These are phyloP conservation scores for Scaptodrosophila latifasciaeformis DNA, from an alignment of 2,888 invertebrate genomes.

Conservation along the genomic window DNA sequence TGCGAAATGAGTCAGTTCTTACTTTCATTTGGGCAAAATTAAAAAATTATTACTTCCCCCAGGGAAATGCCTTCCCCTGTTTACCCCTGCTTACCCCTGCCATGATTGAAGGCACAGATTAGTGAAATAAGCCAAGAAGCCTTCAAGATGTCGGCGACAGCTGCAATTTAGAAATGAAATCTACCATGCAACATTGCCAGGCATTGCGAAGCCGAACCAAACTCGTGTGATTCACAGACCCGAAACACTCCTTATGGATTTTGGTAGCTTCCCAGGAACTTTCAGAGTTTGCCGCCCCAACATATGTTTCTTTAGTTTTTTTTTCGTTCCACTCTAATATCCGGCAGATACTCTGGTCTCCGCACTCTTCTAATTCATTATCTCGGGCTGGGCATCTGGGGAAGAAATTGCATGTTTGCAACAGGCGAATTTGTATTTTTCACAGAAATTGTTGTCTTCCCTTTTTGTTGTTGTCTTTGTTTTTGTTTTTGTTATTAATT, in stretches of 20 bases:
- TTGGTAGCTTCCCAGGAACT: conserved; percentile 21
- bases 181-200: conserved; percentile 69
- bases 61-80: too few species aligned
- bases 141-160: conserved; percentile 51
- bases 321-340: conserved; percentile 43
- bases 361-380: conserved; percentile 51
- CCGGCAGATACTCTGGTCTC: conserved; percentile 47
- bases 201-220: conserved; percentile 26
- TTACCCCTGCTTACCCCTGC: too few species aligned
- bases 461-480: not conserved
- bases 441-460: too few species aligned
- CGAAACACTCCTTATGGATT: not conserved
- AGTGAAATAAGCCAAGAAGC: not conserved
- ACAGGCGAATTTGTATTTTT: too few species aligned
- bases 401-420: too few species aligned
- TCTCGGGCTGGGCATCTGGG: conserved; percentile 39
- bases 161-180: conserved; percentile 71
- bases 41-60: too few species aligned
- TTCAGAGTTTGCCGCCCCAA: conserved; percentile 24
- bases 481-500: conserved; percentile 40
- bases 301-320: conserved; percentile 40
- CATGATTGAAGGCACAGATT: too few species aligned
- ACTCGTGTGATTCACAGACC: conserved; percentile 42
- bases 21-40: too few species aligned
- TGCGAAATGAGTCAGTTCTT: not conserved